Conservation (phyloP, 2,797 vertebrate genomes). For the Anolis apletophallus region DNA sequence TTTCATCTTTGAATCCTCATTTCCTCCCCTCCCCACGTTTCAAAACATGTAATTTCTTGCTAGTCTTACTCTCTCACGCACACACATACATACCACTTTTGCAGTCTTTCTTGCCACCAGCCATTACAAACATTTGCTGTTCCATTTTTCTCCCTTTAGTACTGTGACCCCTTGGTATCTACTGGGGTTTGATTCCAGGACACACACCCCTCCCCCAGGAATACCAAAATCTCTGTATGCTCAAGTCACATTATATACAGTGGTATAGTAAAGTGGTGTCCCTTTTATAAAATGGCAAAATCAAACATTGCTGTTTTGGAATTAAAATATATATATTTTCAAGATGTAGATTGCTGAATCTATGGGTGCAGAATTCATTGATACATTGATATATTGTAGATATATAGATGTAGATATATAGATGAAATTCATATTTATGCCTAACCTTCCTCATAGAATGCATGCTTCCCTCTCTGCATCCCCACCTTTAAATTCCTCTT, state of each 20-base stretch:
- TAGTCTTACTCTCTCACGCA: not conserved
- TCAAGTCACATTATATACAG: no score
- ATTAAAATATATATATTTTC: no score
- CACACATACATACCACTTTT: not conserved
- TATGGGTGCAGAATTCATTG: no score
- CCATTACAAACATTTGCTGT: not conserved
- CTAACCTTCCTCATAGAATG: not conserved
- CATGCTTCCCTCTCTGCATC: not conserved
- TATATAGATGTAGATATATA: not conserved
- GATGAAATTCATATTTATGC: not conserved
- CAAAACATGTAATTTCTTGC: conserved; percentile 1
- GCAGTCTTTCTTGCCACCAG: not conserved
- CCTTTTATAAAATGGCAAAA: no score
- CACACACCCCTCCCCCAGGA: no score
- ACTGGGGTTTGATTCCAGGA: not conserved
- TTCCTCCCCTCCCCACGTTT: not conserved
- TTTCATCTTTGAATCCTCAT: conserved; percentile 27
- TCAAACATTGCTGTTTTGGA: no score
- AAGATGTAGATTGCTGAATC: no score
- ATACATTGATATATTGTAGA: no score
- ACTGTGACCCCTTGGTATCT: not conserved
- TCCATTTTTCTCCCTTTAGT: not conserved
- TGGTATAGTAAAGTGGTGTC: no score
- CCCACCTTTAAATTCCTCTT: conserved; percentile 1
- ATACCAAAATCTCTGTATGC: no score